Base-by-base conservation (phyloP, 2,888 invertebrate genomes). In the Heliothis peltigera region DNA sequence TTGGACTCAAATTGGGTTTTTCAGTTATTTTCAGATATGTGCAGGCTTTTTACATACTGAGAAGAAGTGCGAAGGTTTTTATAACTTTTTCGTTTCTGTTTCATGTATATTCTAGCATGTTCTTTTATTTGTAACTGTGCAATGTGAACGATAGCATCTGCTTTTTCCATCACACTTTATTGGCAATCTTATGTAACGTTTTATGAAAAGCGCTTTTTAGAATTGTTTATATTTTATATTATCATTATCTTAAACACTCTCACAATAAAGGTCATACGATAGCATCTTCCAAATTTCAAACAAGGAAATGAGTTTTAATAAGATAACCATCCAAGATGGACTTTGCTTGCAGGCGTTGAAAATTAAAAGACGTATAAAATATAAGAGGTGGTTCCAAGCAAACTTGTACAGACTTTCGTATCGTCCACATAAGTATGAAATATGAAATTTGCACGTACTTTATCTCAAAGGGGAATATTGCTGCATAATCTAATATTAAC, bases 1-100 rank as follows among this genome's bases (percentile, higher is more conserved):
- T 68, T 63, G 21, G 58, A 63, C 59, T 64, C 66, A 66, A 77
- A 70, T 75, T 70, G 54, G 52, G 75, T 54, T 78, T 78, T 75
- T 63, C 67, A 53, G 61, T 58, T 70, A 73, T 68, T 64, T 74
- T 57, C 70, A 64, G 48, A 57, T 32, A 73, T 63, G 52, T 74
- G 51, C 47, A 70, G 28, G 58, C 25, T 74, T 63, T 69, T 56
- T 46, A 60, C 19, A 25, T 53, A 42, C 32, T 22, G 32, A 39
- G 19, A 56, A 58, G 57, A 49, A 55, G 22, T 49, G 46, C 3
- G 0, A 52, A 66, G 42, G 28, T 52, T 74, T 58, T 64, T 44
- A 42, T 21, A 59, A 48, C 5, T 15, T 25, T 47, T 52, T 17
- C 1, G 17, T 19, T 32, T 46, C 4, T n/a, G 21, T 19, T 46